Evolutionary conservation across 2,888 invertebrate genomes (phyloP).

Genomic region (Caenorhabditis uteleia): DNA sequence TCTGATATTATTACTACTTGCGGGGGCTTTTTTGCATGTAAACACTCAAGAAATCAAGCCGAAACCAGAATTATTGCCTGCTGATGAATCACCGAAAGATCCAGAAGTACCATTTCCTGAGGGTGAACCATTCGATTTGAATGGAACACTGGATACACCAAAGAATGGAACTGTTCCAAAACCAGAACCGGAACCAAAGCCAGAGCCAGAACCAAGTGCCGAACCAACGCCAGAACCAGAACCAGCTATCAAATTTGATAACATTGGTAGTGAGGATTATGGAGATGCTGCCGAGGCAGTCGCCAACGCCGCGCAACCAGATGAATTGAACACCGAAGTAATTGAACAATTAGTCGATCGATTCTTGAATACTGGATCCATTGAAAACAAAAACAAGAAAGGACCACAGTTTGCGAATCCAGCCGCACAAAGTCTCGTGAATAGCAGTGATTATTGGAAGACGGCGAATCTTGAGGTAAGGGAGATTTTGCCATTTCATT

Average conservation of each 20-base stretch:
- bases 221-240: slow-evolving; percentile 48
- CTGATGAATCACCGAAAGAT: slow-evolving; percentile 37
- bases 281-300: slow-evolving; percentile 54
- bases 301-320: slow-evolving; percentile 46
- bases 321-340: slow-evolving; percentile 63
- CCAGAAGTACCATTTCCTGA: slow-evolving; percentile 33
- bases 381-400: slow-evolving; percentile 28
- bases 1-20: slow-evolving; percentile 20
- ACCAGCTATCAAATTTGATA: slow-evolving; percentile 64
- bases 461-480: slow-evolving; percentile 50
- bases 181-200: slow-evolving; percentile 39
- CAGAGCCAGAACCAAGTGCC: slow-evolving; percentile 41
- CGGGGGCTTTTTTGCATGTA: slow-evolving; percentile 18
- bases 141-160: slow-evolving; percentile 20
- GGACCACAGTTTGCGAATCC: slow-evolving; percentile 52
- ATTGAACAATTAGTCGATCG: slow-evolving; percentile 64
- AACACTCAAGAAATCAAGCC: slow-evolving; percentile 38
- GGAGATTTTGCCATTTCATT: too few relatives aligned
- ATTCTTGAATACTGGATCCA: slow-evolving; percentile 65
- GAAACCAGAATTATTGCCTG: slow-evolving; percentile 35
- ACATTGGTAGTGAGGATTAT: slow-evolving; percentile 59
- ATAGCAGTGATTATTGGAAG: slow-evolving; percentile 66
- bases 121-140: slow-evolving; percentile 42
- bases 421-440: slow-evolving; percentile 60
- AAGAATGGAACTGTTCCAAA: slow-evolving; percentile 37